Base-by-base conservation (phyloP, 2,888 invertebrate genomes). In the Tortrix viridana region DNA sequence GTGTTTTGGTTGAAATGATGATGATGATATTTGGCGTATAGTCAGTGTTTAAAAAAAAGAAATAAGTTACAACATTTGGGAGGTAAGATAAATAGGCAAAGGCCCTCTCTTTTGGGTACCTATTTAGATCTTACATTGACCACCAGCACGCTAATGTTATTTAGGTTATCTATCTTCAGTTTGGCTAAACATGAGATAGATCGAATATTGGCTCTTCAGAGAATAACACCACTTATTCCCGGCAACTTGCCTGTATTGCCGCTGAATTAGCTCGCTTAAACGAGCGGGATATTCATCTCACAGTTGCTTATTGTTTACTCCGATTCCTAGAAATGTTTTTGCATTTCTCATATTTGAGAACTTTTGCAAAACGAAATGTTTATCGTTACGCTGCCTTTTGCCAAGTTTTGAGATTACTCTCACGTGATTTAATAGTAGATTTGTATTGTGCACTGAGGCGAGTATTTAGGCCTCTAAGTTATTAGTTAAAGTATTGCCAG, bases 221-320 rank as follows among this genome's bases (percentile, higher is more conserved):
- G 32, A 32, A 32, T 32, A 32, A 12, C 32, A 32, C 32, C 32
- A 32, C 74, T 74, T 72, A 67, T 71, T 73, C 44, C 56, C 44
- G 38, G 65, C 38, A 64, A 63, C 53, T 63, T 63, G 63, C 60
- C 66, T 68, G 67, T 66, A 68, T 52, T 61, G 64, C 66, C 75
- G 86, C 75, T 76, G 81, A 82, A 86, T 86, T 86, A 85, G 79
- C 80, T 58, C 9, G 58, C 44, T 63, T 63, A 63, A 57, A 63
- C 57, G 41, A 53, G 52, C 20, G 62, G 56, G 37, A 56, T 50
- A 56, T 57, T 62, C 56, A 62, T 62, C 56, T 41, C 56, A 62
- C 53, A 41, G 53, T 53, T 63, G 47, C 58, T 63, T 63, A 63
- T 63, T 58, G 58, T 63, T 63, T 63, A 58, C 50, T 57, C 22